Evolutionary conservation across 2,888 invertebrate genomes (phyloP), one percentile per base, ranked within the genome.

Genomic region (Sphaerophoria rueppellii): DNA sequence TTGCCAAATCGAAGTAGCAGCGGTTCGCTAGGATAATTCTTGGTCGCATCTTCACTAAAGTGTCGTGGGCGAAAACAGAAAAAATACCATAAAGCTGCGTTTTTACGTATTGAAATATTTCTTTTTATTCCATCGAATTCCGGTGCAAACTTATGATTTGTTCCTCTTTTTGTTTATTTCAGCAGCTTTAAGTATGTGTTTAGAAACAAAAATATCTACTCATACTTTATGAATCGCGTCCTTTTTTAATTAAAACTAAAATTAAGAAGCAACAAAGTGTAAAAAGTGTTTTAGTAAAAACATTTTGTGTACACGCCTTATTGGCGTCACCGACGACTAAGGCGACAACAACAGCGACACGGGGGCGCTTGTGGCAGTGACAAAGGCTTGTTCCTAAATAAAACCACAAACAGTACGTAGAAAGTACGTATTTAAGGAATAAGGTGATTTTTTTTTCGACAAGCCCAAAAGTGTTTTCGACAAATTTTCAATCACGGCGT

Each of bases 401-500:
- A 70, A 77, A n/a, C 54, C 37, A 24, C 11, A 46, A 50, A 4
- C 5, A 50, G n/a, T 74, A 80, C 74, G 74, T 74, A 80, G n/a
- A 16, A 57, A 34, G 34, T 81, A 81, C 76, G 75, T 77, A 77
- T 46, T 60, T 40, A 40, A 4, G 1, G 7, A 9, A 57, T 5
- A 35, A 58, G 46, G 24, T 52, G 67, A n/a, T n/a, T 57, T 78
- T 70, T 24, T 24, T 24, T 24, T 24, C 24, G 58, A 77, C 40
- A 37, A 46, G n/a, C 48, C 14, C 7, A 1, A 58, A 43, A 55
- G 43, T 40, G 52, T 34, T 6, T 43, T 37, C 7, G 58, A 6
- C 34, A 16, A 80, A 60, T 48, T 16, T 52, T 67, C 57, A 76
- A 86, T 48, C 82, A 86, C 86, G 86, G 82, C 86, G 77, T 86